A percentile compares a stretch with the other conserved stretches of the same genome.
These are phyloP conservation scores for Thripadectes ignobilis DNA, from an alignment of 2,797 vertebrate species.

Conservation along the genomic window DNA sequence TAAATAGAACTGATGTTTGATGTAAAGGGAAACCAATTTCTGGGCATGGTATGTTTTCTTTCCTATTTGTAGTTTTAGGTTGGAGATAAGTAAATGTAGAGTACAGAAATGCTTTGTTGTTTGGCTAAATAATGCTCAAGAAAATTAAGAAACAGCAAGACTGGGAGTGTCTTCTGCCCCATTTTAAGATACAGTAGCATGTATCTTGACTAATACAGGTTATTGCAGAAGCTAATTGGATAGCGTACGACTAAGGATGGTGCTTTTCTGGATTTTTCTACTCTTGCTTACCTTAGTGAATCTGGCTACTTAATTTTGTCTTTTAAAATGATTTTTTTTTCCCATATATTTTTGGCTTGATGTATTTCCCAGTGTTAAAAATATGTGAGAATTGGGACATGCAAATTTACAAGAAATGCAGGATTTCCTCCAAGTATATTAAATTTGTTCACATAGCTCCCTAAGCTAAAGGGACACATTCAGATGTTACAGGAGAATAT, in stretches of 20 bases:
- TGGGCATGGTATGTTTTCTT: background rate
- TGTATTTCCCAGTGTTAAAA: background rate
- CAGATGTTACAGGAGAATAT: background rate
- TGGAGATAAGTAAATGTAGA: background rate
- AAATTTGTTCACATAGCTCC: background rate
- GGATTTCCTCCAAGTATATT: background rate
- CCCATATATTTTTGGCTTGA: background rate
- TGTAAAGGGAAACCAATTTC: background rate
- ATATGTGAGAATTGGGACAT: background rate
- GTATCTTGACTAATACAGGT: background rate
- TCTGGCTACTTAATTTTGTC: background rate
- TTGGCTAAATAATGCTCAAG: background rate
- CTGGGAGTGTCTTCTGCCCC: background rate
- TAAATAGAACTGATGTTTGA: background rate
- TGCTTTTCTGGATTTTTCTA: background rate
- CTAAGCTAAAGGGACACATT: background rate
- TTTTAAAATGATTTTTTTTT: background rate
- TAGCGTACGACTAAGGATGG: background rate
- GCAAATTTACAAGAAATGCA: background rate
- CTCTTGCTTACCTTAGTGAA: background rate
- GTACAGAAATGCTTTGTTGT: background rate
- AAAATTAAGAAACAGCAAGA: background rate
- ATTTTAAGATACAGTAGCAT: background rate
- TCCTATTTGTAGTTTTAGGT: background rate
- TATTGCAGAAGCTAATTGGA: background rate